phyloP scores from a whole-genome alignment of 2,113 vertebrate species.

The Nycticryphes semicollaris region DNA sequence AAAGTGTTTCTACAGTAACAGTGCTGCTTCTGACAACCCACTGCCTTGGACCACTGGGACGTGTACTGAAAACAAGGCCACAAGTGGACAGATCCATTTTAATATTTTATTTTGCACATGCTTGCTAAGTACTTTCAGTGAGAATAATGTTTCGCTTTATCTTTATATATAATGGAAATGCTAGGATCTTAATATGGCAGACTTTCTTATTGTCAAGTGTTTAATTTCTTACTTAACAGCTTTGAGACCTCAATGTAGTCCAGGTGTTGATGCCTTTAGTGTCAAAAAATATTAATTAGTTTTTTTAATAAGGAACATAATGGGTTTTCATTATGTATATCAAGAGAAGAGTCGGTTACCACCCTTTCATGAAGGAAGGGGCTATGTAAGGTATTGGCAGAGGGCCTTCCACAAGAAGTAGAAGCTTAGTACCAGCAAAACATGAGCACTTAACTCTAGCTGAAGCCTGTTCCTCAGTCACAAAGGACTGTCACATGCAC shows the following conservation, averaged over 20 bases:
- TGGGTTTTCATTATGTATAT: neutral
- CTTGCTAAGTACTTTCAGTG: neutral
- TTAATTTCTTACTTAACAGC: neutral
- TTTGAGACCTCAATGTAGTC: neutral
- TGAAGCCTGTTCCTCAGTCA: neutral
- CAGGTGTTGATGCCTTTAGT: neutral
- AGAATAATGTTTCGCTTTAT: neutral
- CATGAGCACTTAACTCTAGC: neutral
- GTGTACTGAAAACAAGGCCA: neutral
- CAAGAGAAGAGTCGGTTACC: neutral
- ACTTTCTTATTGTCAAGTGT: neutral
- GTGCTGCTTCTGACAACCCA: neutral
- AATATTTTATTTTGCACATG: neutral
- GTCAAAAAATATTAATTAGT: neutral
- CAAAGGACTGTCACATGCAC: neutral
- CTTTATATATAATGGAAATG: neutral
- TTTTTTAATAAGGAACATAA: neutral
- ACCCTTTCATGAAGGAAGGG: neutral
- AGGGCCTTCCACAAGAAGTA: neutral
- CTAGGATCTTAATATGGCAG: neutral
- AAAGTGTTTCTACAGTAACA: neutral
- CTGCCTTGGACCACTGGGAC: neutral
- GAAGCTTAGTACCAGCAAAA: neutral
- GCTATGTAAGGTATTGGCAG: neutral
- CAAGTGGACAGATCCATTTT: neutral